Conservation (phyloP, 2,797 vertebrate species). For the Poeciliopsis paucimaculata region DNA sequence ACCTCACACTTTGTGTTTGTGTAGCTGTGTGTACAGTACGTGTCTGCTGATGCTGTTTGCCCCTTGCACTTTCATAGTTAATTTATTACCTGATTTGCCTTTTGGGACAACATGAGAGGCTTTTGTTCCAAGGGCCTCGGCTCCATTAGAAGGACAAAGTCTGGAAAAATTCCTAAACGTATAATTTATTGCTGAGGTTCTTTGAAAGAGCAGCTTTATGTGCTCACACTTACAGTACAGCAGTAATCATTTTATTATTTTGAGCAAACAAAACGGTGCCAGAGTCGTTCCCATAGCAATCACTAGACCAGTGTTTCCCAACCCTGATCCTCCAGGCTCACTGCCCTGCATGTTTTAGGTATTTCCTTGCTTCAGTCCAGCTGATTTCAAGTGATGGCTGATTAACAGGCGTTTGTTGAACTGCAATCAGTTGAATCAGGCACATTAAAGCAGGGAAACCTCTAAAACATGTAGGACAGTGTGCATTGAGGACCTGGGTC, state of each 20-base stretch:
- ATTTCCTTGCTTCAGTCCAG: too few relatives aligned
- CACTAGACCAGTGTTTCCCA: background rate
- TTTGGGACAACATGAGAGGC: conserved; percentile 5
- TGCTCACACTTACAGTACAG: conserved; percentile 12
- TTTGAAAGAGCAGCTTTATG: background rate
- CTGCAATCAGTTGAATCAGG: too few relatives aligned
- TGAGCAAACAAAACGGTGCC: background rate
- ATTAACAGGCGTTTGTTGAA: too few relatives aligned
- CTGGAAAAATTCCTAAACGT: background rate
- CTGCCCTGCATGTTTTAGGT: too few relatives aligned
- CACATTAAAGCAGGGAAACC: too few relatives aligned
- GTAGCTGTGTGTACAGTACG: background rate
- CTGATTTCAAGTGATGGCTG: too few relatives aligned
- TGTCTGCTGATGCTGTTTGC: background rate
- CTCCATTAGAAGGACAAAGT: background rate
- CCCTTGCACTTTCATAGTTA: background rate
- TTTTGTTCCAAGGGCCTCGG: background rate
- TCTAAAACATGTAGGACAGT: too few relatives aligned
- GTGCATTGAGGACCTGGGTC: too few relatives aligned
- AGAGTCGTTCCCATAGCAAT: background rate
- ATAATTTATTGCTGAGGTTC: background rate
- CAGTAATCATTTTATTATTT: background rate
- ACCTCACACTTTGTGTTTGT: background rate
- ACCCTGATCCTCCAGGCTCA: too few relatives aligned
- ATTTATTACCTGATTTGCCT: conserved; percentile 5